phyloP scores from a whole-genome alignment of 2,888 invertebrate genomes.

The Aspidiotus rigidus region DNA sequence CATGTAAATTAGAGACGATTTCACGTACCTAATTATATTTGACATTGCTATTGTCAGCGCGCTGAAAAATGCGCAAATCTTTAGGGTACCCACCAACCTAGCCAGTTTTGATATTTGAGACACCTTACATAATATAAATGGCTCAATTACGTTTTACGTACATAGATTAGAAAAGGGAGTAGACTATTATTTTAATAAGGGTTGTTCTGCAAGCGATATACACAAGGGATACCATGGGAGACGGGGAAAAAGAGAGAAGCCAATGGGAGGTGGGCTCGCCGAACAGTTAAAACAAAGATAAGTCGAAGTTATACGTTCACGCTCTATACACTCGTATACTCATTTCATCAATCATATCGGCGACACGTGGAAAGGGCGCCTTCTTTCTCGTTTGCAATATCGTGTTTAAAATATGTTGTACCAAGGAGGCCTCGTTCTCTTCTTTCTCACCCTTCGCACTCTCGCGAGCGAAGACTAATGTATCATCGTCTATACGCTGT shows the following conservation, averaged over 20 bases:
- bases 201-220: conserved; percentile 5
- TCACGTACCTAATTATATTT: too few species aligned
- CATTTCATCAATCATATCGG: conserved; percentile 27
- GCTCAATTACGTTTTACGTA: conserved; percentile 25
- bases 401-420: conserved; percentile 22
- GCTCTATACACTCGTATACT: conserved; percentile 5
- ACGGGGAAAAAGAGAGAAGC: conserved; percentile 1
- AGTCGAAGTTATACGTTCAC: background rate
- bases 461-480: background rate
- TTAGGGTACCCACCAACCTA: background rate
- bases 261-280: background rate
- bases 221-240: background rate
- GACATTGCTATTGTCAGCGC: too few species aligned
- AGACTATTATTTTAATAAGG: conserved; percentile 22
- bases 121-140: conserved; percentile 27
- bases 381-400: conserved; percentile 18
- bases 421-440: background rate
- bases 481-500: background rate
- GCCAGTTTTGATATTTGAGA: conserved; percentile 20
- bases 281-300: background rate
- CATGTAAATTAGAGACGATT: too few species aligned
- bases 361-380: conserved; percentile 27
- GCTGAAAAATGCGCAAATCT: too few species aligned
- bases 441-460: conserved; percentile 4
- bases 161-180: conserved; percentile 16